Base-by-base conservation (phyloP, 2,797 vertebrate genomes). In the Labroides dimidiatus region DNA sequence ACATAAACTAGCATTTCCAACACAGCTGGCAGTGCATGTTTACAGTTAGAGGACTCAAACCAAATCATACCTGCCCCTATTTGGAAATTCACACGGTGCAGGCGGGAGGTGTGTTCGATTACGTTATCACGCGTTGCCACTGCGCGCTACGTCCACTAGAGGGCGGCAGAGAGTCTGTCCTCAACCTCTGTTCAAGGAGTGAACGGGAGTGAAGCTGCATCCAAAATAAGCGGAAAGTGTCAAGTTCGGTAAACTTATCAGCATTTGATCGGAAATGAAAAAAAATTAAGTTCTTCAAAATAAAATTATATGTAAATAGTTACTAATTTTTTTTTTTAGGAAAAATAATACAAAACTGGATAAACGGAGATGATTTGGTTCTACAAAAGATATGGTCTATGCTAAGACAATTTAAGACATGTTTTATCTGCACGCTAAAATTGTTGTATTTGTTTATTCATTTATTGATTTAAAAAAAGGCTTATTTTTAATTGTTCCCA, bases 31-130 rank as follows among this genome's bases (percentile, higher is more conserved):
- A 51, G 19, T 48, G 47, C 50, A 24, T 74, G 86, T 70, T 75
- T n/a, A n/a, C n/a, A n/a, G n/a, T n/a, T n/a, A n/a, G 21, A 69
- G 69, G 70, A 63, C 81, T 77, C 78, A 81, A 86, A 86, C 71
- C 51, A 75, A 70, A 79, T 55, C 88, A 77, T 86, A 84, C 89
- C 89, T 92, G 87, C 77, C 91, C 91, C 86, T 92, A 92, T 93
- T 92, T 91, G 91, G 91, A 91, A 77, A 80, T 88, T 51, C 44
- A 58, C 70, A 42, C 59, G 44, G 60, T 54, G 67, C 57, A 24
- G 37, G 58, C 58, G 58, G 78, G 53, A 59, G 69, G 81, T 72
- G 80, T 56, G 78, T 62, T 62, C 36, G 41, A 27, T 77, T 61
- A 67, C 77, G 63, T 67, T 64, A 62, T 50, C 70, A 79, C 87